These are phyloP conservation scores for Cephus cinctus DNA, from an alignment of 1,140 invertebrate genomes.

Conservation along the genomic window DNA sequence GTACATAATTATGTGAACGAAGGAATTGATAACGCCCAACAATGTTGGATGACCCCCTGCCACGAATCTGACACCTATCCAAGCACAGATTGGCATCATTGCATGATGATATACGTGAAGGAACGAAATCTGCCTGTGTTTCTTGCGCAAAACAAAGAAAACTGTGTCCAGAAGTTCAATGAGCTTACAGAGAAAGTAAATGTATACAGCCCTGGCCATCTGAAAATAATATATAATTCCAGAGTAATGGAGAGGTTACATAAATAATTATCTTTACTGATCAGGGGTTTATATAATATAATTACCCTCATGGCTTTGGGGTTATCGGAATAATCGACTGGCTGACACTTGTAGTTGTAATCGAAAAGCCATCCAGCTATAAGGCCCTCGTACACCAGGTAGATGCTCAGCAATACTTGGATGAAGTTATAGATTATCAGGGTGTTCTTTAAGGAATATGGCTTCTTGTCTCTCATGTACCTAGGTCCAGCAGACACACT, in stretches of 20 bases:
- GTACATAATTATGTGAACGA: slow-evolving; percentile 86
- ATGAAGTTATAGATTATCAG: slow-evolving; percentile 81
- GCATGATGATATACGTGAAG: slow-evolving; percentile 76
- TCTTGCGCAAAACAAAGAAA: slow-evolving; percentile 83
- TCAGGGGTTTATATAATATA: slow-evolving; percentile 17
- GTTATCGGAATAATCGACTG: slow-evolving; percentile 75
- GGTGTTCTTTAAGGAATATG: slow-evolving; percentile 74
- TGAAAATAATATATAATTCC: slow-evolving; percentile 29
- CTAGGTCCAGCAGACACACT: slow-evolving; percentile 71
- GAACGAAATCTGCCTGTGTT: slow-evolving; percentile 72
- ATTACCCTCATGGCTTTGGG: slow-evolving; percentile 75
- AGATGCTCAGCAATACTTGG: slow-evolving; percentile 72
- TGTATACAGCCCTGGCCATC: slow-evolving; percentile 50
- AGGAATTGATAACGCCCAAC: slow-evolving; percentile 81
- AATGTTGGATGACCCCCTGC: slow-evolving; percentile 79
- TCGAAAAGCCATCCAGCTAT: slow-evolving; percentile 67
- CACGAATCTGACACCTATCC: slow-evolving; percentile 82
- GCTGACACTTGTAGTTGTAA: slow-evolving; percentile 81
- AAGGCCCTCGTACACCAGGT: slow-evolving; percentile 68
- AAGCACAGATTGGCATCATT: slow-evolving; percentile 72
- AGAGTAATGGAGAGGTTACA: too few species aligned
- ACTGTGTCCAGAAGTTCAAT: slow-evolving; percentile 70
- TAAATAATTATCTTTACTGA: slow-evolving; percentile 4
- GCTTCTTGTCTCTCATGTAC: slow-evolving; percentile 83
- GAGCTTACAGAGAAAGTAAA: slow-evolving; percentile 61